Evolutionary conservation across 2,797 vertebrate species (phyloP).

Genomic region (Gastrophryne carolinensis): DNA sequence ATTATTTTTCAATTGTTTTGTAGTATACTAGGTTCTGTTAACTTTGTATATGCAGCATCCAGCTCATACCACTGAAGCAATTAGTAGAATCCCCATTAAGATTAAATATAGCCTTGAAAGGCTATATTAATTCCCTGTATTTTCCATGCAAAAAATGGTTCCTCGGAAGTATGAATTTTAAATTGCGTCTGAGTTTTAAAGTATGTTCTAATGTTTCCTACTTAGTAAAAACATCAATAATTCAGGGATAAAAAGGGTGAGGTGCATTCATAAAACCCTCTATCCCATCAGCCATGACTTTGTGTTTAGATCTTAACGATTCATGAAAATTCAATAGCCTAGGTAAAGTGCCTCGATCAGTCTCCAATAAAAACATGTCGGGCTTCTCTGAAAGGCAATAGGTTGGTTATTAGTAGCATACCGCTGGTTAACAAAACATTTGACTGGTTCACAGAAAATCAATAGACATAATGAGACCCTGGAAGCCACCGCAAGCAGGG

Average conservation of each 20-base stretch:
- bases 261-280: conserved; percentile 50
- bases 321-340: conserved; percentile 51
- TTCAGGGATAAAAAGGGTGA: conserved; percentile 50
- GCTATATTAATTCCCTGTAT: conserved; percentile 34
- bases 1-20: not conserved
- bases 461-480: too few species aligned
- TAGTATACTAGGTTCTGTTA: not conserved
- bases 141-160: conserved; percentile 38
- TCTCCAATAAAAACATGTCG: conserved; percentile 13
- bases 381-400: conserved; percentile 11
- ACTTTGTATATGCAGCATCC: not conserved
- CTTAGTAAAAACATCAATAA: conserved; percentile 53
- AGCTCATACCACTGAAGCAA: not conserved
- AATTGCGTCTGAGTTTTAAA: conserved; percentile 52
- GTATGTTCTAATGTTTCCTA: conserved; percentile 54
- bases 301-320: conserved; percentile 52
- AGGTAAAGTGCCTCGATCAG: conserved; percentile 47
- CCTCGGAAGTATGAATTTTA: conserved; percentile 52
- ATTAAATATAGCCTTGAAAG: not conserved
- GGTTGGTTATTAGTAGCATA: conserved; percentile 1
- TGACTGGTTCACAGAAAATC: not conserved
- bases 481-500: too few species aligned
- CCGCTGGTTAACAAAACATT: conserved; percentile 24
- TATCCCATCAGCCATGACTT: conserved; percentile 41
- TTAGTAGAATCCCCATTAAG: conserved; percentile 7